Percentiles rank a stretch among this genome's conserved stretches.
Evolutionary conservation across 23 tunicate species (phyloP).

Genomic region (Oikopleura vanhoeffeni): DNA sequence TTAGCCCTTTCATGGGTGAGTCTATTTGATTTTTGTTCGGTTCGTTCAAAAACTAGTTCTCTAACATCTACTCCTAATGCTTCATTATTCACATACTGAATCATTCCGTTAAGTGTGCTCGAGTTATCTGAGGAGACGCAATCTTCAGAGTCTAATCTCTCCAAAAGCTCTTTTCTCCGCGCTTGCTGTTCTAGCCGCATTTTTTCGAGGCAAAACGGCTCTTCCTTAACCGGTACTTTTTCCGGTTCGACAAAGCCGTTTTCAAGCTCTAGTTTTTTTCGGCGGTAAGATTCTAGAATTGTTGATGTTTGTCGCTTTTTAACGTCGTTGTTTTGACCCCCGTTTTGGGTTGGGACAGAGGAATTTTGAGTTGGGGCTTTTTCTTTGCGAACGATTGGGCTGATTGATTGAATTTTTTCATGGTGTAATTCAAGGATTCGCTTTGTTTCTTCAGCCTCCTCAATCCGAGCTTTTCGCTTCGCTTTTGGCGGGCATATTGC

Average conservation of each 20-base stretch:
- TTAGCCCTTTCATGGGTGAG: background rate
- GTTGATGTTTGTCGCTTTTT: background rate
- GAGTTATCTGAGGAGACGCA: too few species aligned
- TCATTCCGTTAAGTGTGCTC: background rate
- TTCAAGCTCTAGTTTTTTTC: background rate
- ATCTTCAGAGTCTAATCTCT: background rate
- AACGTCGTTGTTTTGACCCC: background rate
- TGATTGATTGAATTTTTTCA: too few species aligned
- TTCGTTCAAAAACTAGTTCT: background rate
- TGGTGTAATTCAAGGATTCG: background rate
- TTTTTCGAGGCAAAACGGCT: background rate
- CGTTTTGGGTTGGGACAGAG: background rate
- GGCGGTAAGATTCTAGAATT: background rate
- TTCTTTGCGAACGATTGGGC: too few species aligned
- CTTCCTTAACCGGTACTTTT: background rate
- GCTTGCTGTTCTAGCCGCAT: background rate
- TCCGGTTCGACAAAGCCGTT: background rate
- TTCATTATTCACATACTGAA: background rate
- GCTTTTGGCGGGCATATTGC: background rate
- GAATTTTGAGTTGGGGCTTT: background rate
- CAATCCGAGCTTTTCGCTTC: background rate
- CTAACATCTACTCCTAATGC: background rate
- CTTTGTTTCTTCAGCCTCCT: background rate
- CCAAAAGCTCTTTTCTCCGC: background rate
- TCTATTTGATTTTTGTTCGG: background rate